Evolutionary conservation across 2,888 invertebrate species (phyloP), one percentile per base, ranked within the genome.

Genomic region (Nomada fabriciana): DNA sequence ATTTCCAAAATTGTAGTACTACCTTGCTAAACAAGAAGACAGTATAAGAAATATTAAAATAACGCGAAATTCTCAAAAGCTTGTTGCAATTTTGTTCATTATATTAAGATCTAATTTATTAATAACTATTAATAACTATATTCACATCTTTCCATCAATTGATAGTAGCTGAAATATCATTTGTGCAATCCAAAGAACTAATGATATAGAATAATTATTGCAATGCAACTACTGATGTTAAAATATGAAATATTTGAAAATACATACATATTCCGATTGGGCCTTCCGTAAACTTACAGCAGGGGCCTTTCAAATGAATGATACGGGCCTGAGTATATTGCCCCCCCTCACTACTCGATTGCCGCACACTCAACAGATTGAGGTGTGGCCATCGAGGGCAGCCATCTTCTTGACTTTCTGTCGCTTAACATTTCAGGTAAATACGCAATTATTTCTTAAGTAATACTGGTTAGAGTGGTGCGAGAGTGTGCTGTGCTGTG

Each of bases 371-470:
- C 91, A 90, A 91, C 91, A 90, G 91, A 92, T 92, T 91, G 92
- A 92, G 92, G 92, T 92, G 92, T 92, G 92, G 92, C 91, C 91
- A 91, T 88, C 88, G 90, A 92, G 87, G 92, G 91, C 92, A 91
- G 92, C 92, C 92, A 92, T 92, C 92, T 92, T 92, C 92, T 91
- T 90, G 92, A 92, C 92, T 92, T 90, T 92, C 92, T 90, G 91
- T 92, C 91, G 91, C 91, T 89, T 90, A 92, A 91, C 90, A 91
- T 91, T 90, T 91, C 92, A 92, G 92, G 92, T 92, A 92, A 92
- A 92, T 92, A 92, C 90, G 91, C 88, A 92, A 91, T 91, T 91
- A 90, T 88, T 88, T 89, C 81, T 86, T 88, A 86, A 88, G 76
- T 84, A 87, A 84, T 82, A 82, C 86, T 89, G 86, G 74, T 80